phyloP scores from a whole-genome alignment of 1,140 invertebrate genomes.

The Magallana angulata region DNA sequence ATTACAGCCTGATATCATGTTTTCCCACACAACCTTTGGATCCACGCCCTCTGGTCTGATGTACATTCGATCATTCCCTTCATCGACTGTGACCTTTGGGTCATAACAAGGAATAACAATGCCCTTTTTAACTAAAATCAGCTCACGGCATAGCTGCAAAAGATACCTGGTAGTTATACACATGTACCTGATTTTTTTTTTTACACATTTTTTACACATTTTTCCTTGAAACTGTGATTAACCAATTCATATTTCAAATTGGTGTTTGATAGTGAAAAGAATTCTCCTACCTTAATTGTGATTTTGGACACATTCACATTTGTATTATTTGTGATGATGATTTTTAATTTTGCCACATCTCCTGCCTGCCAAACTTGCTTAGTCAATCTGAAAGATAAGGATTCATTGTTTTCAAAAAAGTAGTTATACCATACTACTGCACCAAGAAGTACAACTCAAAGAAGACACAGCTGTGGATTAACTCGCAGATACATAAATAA shows the following conservation, averaged over 20 bases:
- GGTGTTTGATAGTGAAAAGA: too few relatives aligned
- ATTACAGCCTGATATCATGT: constrained; percentile 14
- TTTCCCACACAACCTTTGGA: constrained; percentile 29
- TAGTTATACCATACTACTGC: too few relatives aligned
- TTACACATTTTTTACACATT: too few relatives aligned
- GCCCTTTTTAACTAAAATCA: constrained; percentile 23
- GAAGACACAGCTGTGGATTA: too few relatives aligned
- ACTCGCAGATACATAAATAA: too few relatives aligned
- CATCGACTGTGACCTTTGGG: constrained; percentile 24
- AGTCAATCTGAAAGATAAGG: constrained; percentile 52
- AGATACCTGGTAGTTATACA: too few relatives aligned
- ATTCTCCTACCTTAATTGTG: constrained; percentile 58
- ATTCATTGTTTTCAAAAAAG: too few relatives aligned
- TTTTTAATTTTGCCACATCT: constrained; percentile 52
- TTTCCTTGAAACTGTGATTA: too few relatives aligned
- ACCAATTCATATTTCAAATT: too few relatives aligned
- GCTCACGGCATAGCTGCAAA: constrained; percentile 4
- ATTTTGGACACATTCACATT: constrained; percentile 54
- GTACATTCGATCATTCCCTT: constrained; percentile 3
- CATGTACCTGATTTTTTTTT: too few relatives aligned
- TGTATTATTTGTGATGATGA: constrained; percentile 63
- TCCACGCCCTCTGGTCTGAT: constrained; percentile 29
- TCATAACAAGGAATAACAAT: background rate
- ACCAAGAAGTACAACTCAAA: too few relatives aligned
- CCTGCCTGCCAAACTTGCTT: constrained; percentile 57